These are phyloP conservation scores for Chiloscyllium punctatum DNA, from an alignment of 2,797 vertebrate species.

Conservation along the genomic window DNA sequence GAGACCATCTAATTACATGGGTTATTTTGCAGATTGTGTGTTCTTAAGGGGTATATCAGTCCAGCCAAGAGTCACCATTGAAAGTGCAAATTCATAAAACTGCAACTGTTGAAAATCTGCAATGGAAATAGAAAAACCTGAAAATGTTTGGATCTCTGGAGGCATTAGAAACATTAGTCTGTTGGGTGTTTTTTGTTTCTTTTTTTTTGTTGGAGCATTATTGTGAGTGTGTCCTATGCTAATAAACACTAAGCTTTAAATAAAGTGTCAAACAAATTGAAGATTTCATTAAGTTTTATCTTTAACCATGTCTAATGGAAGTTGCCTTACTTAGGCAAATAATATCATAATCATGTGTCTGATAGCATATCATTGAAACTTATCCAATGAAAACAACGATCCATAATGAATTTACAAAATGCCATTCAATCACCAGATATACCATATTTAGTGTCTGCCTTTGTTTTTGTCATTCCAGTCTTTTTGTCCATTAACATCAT, in stretches of 20 bases:
- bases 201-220: background rate
- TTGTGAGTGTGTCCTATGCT: background rate
- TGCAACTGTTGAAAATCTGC: background rate
- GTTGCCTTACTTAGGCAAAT: background rate
- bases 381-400: background rate
- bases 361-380: background rate
- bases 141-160: background rate
- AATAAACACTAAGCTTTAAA: background rate
- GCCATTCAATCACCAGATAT: background rate
- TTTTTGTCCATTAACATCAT: background rate
- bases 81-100: background rate
- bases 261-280: background rate
- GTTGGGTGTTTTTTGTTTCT: background rate
- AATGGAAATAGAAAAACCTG: background rate
- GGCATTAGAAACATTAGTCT: background rate
- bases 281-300: background rate
- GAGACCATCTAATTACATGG: background rate
- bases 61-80: background rate
- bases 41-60: background rate
- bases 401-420: background rate
- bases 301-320: background rate
- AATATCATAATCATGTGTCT: background rate
- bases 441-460: background rate
- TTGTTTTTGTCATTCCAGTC: background rate
- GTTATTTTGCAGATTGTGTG: background rate